Evolutionary conservation across 2,888 invertebrate genomes (phyloP).

Genomic region (Camponotus fellah): DNA sequence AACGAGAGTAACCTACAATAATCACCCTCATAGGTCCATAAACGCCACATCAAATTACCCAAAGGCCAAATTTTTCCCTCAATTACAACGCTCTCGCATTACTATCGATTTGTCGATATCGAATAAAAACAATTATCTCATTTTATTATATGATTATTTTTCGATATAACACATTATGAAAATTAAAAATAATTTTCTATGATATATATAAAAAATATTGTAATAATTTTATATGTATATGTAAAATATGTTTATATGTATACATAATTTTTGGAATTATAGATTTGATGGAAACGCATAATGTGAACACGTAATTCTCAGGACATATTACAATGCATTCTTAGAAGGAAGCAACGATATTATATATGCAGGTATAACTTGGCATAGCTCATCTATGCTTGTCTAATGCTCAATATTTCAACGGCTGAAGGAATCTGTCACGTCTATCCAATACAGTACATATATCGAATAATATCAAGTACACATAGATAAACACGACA

Average conservation of each 20-base stretch:
- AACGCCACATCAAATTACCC: constrained; percentile 62
- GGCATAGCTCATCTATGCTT: constrained; percentile 52
- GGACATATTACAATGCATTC: constrained; percentile 37
- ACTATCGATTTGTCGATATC: constrained; percentile 44
- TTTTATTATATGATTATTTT: not conserved
- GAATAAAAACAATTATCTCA: not conserved
- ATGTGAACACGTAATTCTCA: not conserved
- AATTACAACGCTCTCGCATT: constrained; percentile 59
- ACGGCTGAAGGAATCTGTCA: constrained; percentile 49
- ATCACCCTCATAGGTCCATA: constrained; percentile 68
- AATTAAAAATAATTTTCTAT: not conserved
- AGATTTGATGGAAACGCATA: constrained; percentile 7
- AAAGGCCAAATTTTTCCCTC: constrained; percentile 67
- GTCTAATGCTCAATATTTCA: constrained; percentile 51
- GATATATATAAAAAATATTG: not conserved
- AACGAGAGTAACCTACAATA: constrained; percentile 63
- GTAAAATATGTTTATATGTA: not conserved
- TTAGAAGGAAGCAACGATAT: constrained; percentile 27
- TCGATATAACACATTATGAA: not conserved
- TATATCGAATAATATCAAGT: constrained; percentile 33
- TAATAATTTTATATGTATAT: not conserved
- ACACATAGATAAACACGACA: constrained; percentile 37
- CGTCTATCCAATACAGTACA: constrained; percentile 36
- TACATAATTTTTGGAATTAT: constrained; percentile 24
- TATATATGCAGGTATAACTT: constrained; percentile 53